Evolutionary conservation across 2,797 vertebrate genomes (phyloP), one percentile per base, ranked within the genome.

Genomic region (Corythornis leucogaster): DNA sequence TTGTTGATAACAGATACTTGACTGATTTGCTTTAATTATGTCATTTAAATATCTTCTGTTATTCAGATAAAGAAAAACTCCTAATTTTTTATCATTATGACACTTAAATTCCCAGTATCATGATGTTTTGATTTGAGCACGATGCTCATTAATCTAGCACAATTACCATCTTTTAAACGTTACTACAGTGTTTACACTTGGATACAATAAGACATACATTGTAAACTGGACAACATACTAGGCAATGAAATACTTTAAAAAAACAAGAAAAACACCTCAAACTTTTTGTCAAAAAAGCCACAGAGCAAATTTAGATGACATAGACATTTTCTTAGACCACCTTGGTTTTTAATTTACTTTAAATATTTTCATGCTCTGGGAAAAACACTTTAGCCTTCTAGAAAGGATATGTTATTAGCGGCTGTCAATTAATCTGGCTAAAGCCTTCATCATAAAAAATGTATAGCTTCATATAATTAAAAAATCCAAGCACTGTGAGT

Each of bases 371-470:
- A 85, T 66, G 94, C 93, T 93, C 93, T 93, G 76, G 80, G 75
- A 97, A 83, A 94, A 84, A 94, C 4, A 59, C 75, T 94, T 93
- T 51, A 93, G 86, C 78, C 62, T 90, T 95, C 87, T 80, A 94
- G 95, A 97, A 97, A 96, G 76, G 87, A 80, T 77, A 92, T 17
- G 51, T 91, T 97, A 96, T 96, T 96, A 96, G 95, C 63, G 79
- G 81, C 92, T 96, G 89, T 92, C 6, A 16, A 96, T 86, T 96
- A 91, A 96, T 96, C 95, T 96, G 94, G 97, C 87, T 93, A 93
- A 96, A 96, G 89, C 88, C 92, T 96, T 85, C 95, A 92, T 96
- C 94, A 97, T 97, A 97, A 97, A 97, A 98, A 97, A 97, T 97
- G 94, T 96, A 97, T 97, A 87, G 64, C 82, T 95, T 95, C 89